Base-by-base conservation (phyloP, 2,888 invertebrate species). In the Stictocephala bisonia region DNA sequence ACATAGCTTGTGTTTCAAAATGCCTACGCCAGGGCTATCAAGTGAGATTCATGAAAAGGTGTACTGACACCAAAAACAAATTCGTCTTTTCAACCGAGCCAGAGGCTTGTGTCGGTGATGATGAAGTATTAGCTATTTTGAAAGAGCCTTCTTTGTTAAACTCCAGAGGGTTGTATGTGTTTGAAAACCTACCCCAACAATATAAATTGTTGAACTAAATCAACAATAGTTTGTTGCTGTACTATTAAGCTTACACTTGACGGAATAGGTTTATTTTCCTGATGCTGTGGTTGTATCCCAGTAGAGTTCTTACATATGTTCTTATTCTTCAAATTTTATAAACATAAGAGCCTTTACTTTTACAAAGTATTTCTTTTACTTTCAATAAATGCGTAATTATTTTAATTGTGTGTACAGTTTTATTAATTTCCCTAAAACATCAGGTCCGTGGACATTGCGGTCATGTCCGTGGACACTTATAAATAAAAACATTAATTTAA, bases 101-200 rank as follows among this genome's bases (percentile, higher is more conserved):
- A 26, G 58, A 58, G 4, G 58, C 58, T 26, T 58, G 58, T 58
- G 58, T 58, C 27, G 27, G 15, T 15, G 58, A 58, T 29, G 27
- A 58, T 58, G 58, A 58, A 15, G 58, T 58, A n/a, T 3, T 31
- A 26, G 58, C 58, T 58, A 24, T 58, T n/a, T 58, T 58, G 4
- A 58, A 58, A 58, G 58, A 58, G 26, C 27, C 58, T 58, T 58
- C 58, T 58, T 58, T 58, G 58, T 58, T 58, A 58, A 58, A 58
- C 27, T 24, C 27, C 58, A 58, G 58, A 58, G 58, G 58, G 27
- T 58, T 26, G 24, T 58, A 58, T 26, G 26, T 58, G 58, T 58
- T 58, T 26, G 58, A 53, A 53, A 53, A 58, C 58, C 27, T 58
- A n/a, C 58, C 58, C 58, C 26, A 31, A 58, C 58, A 58, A 26